phyloP scores from a whole-genome alignment of 2,888 invertebrate genomes.

The Nephrotoma appendiculata region DNA sequence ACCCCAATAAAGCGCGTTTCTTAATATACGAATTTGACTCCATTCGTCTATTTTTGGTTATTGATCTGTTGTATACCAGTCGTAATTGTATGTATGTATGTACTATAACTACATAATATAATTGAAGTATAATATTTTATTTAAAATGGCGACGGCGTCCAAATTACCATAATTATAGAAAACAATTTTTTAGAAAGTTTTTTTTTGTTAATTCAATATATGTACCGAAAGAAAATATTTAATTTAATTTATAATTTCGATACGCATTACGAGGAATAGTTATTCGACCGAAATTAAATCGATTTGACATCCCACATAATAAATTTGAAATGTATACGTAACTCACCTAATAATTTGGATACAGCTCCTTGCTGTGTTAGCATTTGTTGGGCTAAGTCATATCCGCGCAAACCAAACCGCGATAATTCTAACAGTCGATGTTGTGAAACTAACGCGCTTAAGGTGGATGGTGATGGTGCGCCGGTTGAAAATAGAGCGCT shows the following conservation, averaged over 20 bases:
- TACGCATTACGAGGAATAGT: not conserved
- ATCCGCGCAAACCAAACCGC: conserved; percentile 67
- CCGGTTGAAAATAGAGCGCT: conserved; percentile 26
- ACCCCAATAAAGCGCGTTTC: too few species aligned
- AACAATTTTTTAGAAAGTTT: not conserved
- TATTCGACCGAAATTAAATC: not conserved
- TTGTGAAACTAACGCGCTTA: conserved; percentile 59
- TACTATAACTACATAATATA: not conserved
- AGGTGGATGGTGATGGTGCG: conserved; percentile 40
- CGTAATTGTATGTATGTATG: not conserved
- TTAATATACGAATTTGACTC: too few species aligned
- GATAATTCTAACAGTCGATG: conserved; percentile 70
- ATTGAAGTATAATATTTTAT: not conserved
- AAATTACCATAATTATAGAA: not conserved
- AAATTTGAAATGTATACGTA: not conserved
- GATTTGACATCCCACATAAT: not conserved
- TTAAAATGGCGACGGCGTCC: not conserved
- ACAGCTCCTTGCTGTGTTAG: conserved; percentile 84
- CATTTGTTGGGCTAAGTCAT: conserved; percentile 82
- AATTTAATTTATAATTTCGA: not conserved
- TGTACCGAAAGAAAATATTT: not conserved
- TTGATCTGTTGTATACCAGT: not conserved
- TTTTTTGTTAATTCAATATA: not conserved
- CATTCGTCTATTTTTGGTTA: not conserved
- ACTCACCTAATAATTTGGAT: conserved; percentile 78